Conservation (phyloP, 2,113 vertebrate species). For the Zeus faber region DNA sequence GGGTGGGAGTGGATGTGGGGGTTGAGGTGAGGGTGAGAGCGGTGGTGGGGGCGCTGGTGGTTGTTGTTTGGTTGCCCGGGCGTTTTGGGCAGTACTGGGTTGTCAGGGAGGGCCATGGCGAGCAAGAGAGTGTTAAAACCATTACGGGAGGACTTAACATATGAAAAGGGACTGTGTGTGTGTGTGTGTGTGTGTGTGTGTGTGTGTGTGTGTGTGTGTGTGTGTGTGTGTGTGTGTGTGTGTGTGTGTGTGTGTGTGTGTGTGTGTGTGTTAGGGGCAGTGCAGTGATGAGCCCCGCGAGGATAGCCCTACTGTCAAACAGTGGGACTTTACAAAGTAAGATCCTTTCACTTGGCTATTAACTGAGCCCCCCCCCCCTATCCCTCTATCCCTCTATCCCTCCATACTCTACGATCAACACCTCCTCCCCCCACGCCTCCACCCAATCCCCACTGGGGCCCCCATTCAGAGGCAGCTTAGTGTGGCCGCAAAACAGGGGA, state of each 20-base stretch:
- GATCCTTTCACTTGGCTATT: constrained; percentile 68
- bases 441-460: not conserved
- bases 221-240: constrained; percentile 74
- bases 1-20: constrained; percentile 26
- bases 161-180: constrained; percentile 80
- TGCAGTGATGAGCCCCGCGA: constrained; percentile 80
- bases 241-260: constrained; percentile 71
- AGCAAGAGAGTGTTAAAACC: constrained; percentile 70
- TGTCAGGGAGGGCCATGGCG: constrained; percentile 35
- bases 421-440: constrained; percentile 20
- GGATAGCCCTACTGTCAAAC: constrained; percentile 80
- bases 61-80: constrained; percentile 27
- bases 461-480: constrained; percentile 51
- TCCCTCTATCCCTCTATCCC: constrained; percentile 18
- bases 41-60: constrained; percentile 25
- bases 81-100: not conserved
- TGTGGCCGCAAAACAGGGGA: constrained; percentile 46
- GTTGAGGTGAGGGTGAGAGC: constrained; percentile 30
- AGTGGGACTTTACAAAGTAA: constrained; percentile 75
- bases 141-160: constrained; percentile 82
- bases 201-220: constrained; percentile 72
- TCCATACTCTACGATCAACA: not conserved
- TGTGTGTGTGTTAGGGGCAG: constrained; percentile 71
- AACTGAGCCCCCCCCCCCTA: constrained; percentile 8
- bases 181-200: constrained; percentile 73